A percentile compares a stretch with the other conserved stretches of the same genome.
Conservation (phyloP, 1,140 invertebrate genomes). For the Lepidostoma basale region DNA sequence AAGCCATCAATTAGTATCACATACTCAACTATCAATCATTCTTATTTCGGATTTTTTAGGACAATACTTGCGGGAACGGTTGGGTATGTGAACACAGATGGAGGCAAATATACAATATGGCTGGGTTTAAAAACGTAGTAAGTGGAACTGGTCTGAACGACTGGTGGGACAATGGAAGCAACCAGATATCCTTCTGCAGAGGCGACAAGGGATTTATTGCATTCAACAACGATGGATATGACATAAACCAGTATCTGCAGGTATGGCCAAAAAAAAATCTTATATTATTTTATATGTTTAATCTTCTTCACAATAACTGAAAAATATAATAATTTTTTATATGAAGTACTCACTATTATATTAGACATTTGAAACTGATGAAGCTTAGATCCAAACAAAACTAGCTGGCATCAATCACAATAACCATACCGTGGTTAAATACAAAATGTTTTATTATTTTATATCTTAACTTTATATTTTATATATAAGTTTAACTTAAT, state of each 20-base stretch:
- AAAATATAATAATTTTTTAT: neutral
- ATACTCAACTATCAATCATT: no score
- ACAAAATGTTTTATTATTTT: no score
- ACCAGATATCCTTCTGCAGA: constrained; percentile 71
- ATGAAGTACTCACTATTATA: no score
- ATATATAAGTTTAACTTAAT: no score
- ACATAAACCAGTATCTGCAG: constrained; percentile 57
- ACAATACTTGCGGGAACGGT: constrained; percentile 68
- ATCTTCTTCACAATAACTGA: neutral
- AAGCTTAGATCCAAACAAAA: no score
- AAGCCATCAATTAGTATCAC: no score
- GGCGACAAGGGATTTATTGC: constrained; percentile 67
- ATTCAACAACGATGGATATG: constrained; percentile 61
- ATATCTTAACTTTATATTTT: no score
- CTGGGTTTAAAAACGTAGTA: constrained; percentile 67
- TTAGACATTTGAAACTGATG: no score
- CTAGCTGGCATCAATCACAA: no score
- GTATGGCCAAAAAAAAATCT: constrained; percentile 45
- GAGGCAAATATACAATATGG: constrained; percentile 78
- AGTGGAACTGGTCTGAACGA: constrained; percentile 54
- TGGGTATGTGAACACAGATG: constrained; percentile 86
- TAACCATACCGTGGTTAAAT: no score
- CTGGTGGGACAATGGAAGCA: constrained; percentile 69
- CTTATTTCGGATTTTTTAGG: constrained; percentile 40
- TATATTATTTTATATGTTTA: neutral